These are phyloP conservation scores for Nematostella vectensis DNA, from an alignment of 92 coral and sea anemone genomes.

Conservation along the genomic window DNA sequence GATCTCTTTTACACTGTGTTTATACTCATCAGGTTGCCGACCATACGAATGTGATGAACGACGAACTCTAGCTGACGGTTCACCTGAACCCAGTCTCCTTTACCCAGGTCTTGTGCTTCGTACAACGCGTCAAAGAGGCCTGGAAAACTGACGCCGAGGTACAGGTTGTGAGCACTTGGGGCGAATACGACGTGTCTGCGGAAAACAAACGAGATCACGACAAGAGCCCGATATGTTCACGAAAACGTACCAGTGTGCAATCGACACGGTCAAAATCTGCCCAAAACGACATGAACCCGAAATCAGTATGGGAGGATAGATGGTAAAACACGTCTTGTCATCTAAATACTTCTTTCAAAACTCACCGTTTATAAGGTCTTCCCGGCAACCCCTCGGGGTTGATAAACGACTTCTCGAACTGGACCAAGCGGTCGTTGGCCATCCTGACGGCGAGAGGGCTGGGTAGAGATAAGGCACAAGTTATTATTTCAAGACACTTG, in stretches of 20 bases:
- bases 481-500: constrained; percentile 1
- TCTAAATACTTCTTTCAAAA: too few species aligned
- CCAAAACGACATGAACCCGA: neutral
- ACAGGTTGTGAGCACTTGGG: constrained; percentile 48
- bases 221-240: neutral
- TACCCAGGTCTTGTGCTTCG: constrained; percentile 32
- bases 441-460: constrained; percentile 57
- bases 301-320: too few species aligned
- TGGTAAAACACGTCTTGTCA: too few species aligned
- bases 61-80: constrained; percentile 47
- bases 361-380: constrained; percentile 57
- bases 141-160: constrained; percentile 62
- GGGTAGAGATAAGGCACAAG: neutral
- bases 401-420: constrained; percentile 63
- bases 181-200: constrained; percentile 69
- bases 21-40: constrained; percentile 35
- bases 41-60: constrained; percentile 42
- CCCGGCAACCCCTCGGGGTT: constrained; percentile 69
- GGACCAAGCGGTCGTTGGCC: constrained; percentile 72
- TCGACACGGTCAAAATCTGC: neutral
- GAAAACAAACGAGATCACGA: constrained; percentile 2
- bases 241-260: neutral
- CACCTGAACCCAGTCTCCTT: constrained; percentile 60
- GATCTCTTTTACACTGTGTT: constrained; percentile 30
- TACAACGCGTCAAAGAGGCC: constrained; percentile 65